A percentile compares a stretch with the other conserved stretches of the same genome.
These are phyloP conservation scores for Perdita meconis DNA, from an alignment of 2,888 invertebrate species.

Conservation along the genomic window DNA sequence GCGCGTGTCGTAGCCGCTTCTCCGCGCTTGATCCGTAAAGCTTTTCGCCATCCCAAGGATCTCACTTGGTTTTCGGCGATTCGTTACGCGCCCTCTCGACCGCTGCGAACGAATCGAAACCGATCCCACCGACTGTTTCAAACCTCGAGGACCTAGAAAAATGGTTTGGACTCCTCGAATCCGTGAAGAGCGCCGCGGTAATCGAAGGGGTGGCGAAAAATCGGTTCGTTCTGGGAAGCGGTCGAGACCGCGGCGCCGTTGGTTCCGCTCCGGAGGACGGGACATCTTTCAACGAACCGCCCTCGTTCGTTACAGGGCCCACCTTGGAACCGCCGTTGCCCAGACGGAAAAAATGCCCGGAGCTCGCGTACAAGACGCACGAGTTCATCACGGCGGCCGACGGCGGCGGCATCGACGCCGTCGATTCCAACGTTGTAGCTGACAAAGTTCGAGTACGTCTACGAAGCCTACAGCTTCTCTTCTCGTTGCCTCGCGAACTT, in stretches of 20 bases:
- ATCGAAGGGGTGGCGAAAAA: background rate
- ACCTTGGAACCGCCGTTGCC: slow-evolving; percentile 93
- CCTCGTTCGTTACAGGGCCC: slow-evolving; percentile 80
- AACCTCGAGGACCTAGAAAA: background rate
- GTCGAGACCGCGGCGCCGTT: slow-evolving; percentile 29
- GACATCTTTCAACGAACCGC: background rate
- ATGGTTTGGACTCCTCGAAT: too few relatives aligned
- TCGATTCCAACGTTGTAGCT: slow-evolving; percentile 86
- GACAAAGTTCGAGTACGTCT: slow-evolving; percentile 88
- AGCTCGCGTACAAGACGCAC: slow-evolving; percentile 94
- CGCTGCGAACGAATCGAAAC: slow-evolving; percentile 42
- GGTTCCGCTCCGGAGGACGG: background rate
- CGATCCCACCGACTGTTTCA: slow-evolving; percentile 23
- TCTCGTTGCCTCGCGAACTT: too few relatives aligned
- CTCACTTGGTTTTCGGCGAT: slow-evolving; percentile 21
- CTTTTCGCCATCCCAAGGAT: slow-evolving; percentile 21
- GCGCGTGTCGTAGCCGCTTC: slow-evolving; percentile 26
- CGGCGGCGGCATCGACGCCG: slow-evolving; percentile 86
- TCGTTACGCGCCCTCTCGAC: slow-evolving; percentile 18
- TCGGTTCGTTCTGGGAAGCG: background rate
- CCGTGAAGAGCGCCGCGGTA: too few relatives aligned
- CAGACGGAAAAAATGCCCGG: slow-evolving; percentile 94
- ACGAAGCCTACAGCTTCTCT: too few relatives aligned
- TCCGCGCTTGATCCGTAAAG: slow-evolving; percentile 20
- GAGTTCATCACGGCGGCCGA: slow-evolving; percentile 89